Conservation (phyloP, 2,797 vertebrate genomes). For the Tragopan temminckii region DNA sequence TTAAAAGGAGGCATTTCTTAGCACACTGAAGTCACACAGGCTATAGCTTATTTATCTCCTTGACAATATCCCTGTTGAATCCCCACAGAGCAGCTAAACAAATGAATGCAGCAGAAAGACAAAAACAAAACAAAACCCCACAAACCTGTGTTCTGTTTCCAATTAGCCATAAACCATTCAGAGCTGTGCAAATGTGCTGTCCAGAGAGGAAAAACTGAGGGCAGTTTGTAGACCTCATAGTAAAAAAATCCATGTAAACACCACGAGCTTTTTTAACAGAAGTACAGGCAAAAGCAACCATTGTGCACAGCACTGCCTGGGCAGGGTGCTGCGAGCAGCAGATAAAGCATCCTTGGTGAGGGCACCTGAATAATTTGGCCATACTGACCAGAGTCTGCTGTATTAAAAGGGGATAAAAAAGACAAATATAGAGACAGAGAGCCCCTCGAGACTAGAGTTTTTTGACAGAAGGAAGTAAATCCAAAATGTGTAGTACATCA, state of each 20-base stretch:
- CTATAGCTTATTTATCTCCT: constrained; percentile 9
- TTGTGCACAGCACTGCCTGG: neutral
- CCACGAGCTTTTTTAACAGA: neutral
- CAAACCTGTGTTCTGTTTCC: neutral
- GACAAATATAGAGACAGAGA: neutral
- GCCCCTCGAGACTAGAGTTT: neutral
- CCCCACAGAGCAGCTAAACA: neutral
- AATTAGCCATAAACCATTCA: constrained; percentile 8
- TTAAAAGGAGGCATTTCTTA: constrained; percentile 39
- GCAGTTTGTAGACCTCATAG: neutral
- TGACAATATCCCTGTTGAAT: neutral
- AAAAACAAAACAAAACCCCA: rapidly evolving
- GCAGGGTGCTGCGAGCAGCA: neutral
- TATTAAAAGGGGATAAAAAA: neutral
- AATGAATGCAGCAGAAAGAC: constrained; percentile 15
- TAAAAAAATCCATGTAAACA: neutral
- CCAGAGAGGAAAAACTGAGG: neutral
- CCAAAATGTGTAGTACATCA: neutral
- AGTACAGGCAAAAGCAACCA: neutral
- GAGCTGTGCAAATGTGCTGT: neutral
- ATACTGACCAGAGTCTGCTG: neutral
- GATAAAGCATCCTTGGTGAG: neutral
- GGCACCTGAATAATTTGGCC: neutral
- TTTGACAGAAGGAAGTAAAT: neutral
- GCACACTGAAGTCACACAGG: neutral